Conservation (phyloP, 2,113 vertebrate genomes). For the Urocolius indicus region DNA sequence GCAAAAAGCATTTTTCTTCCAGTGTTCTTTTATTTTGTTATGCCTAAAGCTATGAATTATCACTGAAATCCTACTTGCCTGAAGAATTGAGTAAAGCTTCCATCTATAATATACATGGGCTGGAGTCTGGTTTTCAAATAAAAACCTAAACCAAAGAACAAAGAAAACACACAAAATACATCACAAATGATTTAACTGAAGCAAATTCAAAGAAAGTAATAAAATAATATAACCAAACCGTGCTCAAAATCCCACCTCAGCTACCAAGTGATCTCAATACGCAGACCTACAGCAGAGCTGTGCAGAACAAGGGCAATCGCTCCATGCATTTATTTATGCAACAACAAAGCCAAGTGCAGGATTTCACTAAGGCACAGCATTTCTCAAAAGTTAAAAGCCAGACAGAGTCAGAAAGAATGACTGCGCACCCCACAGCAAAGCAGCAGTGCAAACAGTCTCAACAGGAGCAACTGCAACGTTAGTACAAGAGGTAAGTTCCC, state of each 20-base stretch:
- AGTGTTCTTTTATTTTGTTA: neutral
- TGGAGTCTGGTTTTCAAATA: constrained; percentile 99
- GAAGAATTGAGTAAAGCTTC: constrained; percentile 98
- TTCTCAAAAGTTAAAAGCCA: neutral
- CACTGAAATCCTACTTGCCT: constrained; percentile 79
- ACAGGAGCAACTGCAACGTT: neutral
- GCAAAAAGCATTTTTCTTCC: neutral
- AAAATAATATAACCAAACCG: neutral
- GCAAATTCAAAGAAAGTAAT: neutral
- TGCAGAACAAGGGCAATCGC: neutral
- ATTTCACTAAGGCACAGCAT: neutral
- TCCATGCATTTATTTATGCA: fast-evolving
- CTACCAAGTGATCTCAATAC: neutral
- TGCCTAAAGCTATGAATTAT: neutral
- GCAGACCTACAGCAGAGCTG: neutral
- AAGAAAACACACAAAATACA: constrained; percentile 12
- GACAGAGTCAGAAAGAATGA: neutral
- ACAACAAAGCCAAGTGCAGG: neutral
- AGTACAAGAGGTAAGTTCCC: neutral
- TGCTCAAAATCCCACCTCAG: neutral
- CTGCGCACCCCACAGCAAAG: neutral
- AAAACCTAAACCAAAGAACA: constrained; percentile 83
- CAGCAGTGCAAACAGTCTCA: neutral
- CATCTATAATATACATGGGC: constrained; percentile 98
- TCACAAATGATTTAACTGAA: neutral